Evolutionary conservation across 2,797 vertebrate species (phyloP), one percentile per base, ranked within the genome.

Genomic region (Coluber constrictor): DNA sequence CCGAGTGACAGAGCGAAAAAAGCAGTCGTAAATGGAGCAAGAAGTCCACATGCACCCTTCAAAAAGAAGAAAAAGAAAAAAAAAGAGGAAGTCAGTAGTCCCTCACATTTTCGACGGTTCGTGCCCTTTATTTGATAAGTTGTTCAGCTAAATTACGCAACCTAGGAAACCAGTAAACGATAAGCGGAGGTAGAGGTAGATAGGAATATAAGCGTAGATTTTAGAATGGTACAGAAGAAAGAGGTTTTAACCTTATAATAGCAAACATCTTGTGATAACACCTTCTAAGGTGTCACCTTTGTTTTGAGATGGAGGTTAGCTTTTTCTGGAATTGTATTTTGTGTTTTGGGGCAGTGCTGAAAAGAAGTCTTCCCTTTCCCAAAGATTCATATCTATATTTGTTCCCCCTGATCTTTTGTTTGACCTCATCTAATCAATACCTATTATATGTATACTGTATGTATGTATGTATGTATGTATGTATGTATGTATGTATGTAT

Each of bases 11-110:
- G 59, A 90, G 79, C 63, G 15, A 13, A 92, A 94, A 91, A 91
- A 89, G 59, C 6, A 93, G 15, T 93, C 20, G 0, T 94, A 87
- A 94, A 89, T 54, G 57, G 4, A 9, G 88, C 11, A 2, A 2
- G 59, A 20, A 90, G 1, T 5, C 13, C 23, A 1, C 15, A 1
- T 0, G 47, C 10, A 13, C 55, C 0, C 0, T 90, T 90, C 86
- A 18, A 56, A 3, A 60, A n/a, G n/a, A 56, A 23, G n/a, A 60
- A 6, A 0, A 51, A 51, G 7, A 8, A 47, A 0, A 5, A 59
- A 18, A 10, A 0, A 29, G 59, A 23, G 89, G 8, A 0, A 3
- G 37, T 83, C 23, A 47, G 29, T 0, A 3, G 79, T 60, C 87
- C 63, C 23, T 86, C n/a, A 87, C 3, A 51, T 90, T 86, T 3